Base-by-base conservation (phyloP, 2,888 invertebrate genomes). In the Oligia latruncula region DNA sequence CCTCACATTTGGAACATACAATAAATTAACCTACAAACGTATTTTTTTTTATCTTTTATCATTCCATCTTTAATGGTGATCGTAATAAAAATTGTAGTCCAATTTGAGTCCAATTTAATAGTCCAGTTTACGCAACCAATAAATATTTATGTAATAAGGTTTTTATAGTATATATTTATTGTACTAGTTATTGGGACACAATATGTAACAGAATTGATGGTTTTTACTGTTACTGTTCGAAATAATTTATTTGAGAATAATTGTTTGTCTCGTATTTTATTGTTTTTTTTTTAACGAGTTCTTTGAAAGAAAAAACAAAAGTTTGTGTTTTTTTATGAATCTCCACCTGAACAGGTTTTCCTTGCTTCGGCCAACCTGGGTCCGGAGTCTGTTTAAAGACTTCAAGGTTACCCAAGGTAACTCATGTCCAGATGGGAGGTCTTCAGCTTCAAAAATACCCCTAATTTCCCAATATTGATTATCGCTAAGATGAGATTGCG, bases 111-210 rank as follows among this genome's bases (percentile, higher is more conserved):
- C 60, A 71, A 75, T 79, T 89, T 87, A 78, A 70, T 82, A 70
- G 79, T 76, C 77, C 71, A 84, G 72, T 88, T 87, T 84, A 79
- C 68, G 58, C 72, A 83, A 77, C 71, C 82, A 85, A 87, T 83
- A 87, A 88, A 83, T 89, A 82, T 80, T 81, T 80, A 64, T 75
- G 71, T 84, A 84, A 85, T 82, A 80, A 80, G 35, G 49, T 79
- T 81, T 82, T 68, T 49, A 46, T 35, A 35, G 35, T 35, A 35
- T 74, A 86, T 73, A 70, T 87, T 89, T 89, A 84, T 89, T 77
- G 77, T 29, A 43, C 65, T 65, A 35, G 75, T 83, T 81, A 83
- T 71, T 77, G 64, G 58, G 65, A 55, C 29, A 77, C 73, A 78
- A 67, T 76, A 40, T 86, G 68, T 83, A 67, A 82, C 20, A 62